Base-by-base conservation (phyloP, 1,140 invertebrate genomes). In the Lutraria rhynchaena region DNA sequence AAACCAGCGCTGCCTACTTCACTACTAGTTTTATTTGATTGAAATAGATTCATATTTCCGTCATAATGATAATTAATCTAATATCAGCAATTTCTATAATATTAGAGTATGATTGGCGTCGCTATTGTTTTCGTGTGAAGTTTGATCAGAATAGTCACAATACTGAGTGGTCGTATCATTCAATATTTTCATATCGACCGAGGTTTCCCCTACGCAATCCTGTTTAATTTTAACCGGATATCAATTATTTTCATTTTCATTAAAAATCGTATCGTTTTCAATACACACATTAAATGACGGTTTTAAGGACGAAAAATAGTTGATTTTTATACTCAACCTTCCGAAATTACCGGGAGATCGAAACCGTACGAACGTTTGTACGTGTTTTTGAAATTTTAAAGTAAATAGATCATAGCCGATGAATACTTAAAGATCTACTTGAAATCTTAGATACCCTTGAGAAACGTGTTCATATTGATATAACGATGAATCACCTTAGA, bases 391-490 rank as follows among this genome's bases (percentile, higher is more conserved):
- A 78, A 57, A 49, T 61, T 61, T 27, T 15, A 78, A 78, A 67
- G 58, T 65, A 78, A 78, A 78, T 53, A 78, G 60, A 78, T 78
- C 75, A 78, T 78, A 19, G 17, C 51, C 35, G 44, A 65, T 67
- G 75, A 51, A 46, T 49, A 24, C 69, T 55, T 57, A 29, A 69
- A 69, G 33, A 69, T 33, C 61, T 49, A 22, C 75, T 76, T 65
- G 22, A 74, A 58, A 58, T 58, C 41, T 60, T 60, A 57, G 71
- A 74, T 74, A 74, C 53, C 53, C 51, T 19, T n/a, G n/a, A n/a
- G n/a, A n/a, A n/a, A n/a, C n/a, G n/a, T n/a, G n/a, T n/a, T n/a
- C n/a, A n/a, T n/a, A n/a, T n/a, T n/a, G n/a, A n/a, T n/a, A n/a
- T n/a, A n/a, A n/a, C n/a, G n/a, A n/a, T n/a, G n/a, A n/a, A n/a